A percentile compares a stretch with the other conserved stretches of the same genome.
Evolutionary conservation across 2,888 invertebrate genomes (phyloP).

Genomic region (Agrochola lychnidis): DNA sequence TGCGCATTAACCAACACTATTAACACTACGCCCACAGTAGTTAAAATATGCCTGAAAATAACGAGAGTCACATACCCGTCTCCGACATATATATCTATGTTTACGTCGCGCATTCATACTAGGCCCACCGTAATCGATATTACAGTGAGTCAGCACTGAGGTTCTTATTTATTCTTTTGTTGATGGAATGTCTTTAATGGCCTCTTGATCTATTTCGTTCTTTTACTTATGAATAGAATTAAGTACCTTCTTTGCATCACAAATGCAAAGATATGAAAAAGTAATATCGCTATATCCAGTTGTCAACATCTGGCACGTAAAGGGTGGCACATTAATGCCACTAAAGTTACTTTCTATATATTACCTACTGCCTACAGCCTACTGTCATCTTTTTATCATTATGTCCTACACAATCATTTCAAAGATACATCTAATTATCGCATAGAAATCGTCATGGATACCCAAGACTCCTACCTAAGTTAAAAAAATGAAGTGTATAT

Average conservation of each 20-base stretch:
- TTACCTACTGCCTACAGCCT: no score
- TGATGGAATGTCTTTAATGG: conserved; percentile 1
- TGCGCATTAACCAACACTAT: no score
- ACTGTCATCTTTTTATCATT: neutral
- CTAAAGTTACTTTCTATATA: neutral
- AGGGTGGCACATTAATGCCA: neutral
- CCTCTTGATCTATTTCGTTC: conserved; percentile 9
- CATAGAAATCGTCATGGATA: no score
- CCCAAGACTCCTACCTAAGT: no score
- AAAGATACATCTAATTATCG: no score
- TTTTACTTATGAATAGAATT: neutral
- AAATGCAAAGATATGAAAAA: neutral
- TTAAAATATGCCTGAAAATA: no score
- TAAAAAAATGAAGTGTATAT: no score
- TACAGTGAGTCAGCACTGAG: conserved; percentile 24
- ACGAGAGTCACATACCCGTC: no score
- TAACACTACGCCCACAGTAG: no score
- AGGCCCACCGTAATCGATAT: neutral
- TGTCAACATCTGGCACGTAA: neutral
- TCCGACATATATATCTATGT: no score
- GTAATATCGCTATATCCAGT: neutral
- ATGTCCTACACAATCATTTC: neutral
- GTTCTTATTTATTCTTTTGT: conserved; percentile 27
- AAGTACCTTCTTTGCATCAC: neutral
- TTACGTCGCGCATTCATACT: neutral